Conservation (phyloP, 2,888 invertebrate genomes). For the Anorthoa munda region DNA sequence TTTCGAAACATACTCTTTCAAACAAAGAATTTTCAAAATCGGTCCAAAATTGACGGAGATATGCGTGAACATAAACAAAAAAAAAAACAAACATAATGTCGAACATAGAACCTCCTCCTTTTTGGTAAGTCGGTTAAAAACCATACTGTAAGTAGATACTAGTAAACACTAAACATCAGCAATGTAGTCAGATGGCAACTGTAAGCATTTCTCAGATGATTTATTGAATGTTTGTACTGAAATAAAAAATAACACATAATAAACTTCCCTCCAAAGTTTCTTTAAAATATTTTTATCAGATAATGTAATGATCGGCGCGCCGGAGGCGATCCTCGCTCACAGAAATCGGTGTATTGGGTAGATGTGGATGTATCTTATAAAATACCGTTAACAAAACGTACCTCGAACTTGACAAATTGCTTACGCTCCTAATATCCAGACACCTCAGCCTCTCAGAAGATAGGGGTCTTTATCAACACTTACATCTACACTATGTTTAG, state of each 20-base stretch:
- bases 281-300: conserved; percentile 56
- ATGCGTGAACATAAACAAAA: no score
- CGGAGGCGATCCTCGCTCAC: conserved; percentile 69
- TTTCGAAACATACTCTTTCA: no score
- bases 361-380: conserved; percentile 66
- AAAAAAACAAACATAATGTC: no score
- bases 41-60: no score
- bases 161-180: not conserved
- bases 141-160: no score
- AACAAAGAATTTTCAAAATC: no score
- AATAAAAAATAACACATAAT: conserved; percentile 40
- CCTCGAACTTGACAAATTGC: conserved; percentile 89
- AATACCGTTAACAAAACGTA: conserved; percentile 86
- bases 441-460: conserved; percentile 85
- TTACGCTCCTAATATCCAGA: conserved; percentile 89
- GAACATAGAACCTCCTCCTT: no score
- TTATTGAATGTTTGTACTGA: conserved; percentile 15
- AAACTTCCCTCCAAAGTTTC: conserved; percentile 37
- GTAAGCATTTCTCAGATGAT: not conserved
- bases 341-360: conserved; percentile 69
- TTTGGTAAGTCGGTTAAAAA: no score
- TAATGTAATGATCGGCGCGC: conserved; percentile 69
- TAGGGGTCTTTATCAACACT: conserved; percentile 82
- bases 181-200: not conserved
- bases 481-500: conserved; percentile 86